Base-by-base conservation (phyloP, 1,140 invertebrate genomes). In the Euura saliciscinereae region DNA sequence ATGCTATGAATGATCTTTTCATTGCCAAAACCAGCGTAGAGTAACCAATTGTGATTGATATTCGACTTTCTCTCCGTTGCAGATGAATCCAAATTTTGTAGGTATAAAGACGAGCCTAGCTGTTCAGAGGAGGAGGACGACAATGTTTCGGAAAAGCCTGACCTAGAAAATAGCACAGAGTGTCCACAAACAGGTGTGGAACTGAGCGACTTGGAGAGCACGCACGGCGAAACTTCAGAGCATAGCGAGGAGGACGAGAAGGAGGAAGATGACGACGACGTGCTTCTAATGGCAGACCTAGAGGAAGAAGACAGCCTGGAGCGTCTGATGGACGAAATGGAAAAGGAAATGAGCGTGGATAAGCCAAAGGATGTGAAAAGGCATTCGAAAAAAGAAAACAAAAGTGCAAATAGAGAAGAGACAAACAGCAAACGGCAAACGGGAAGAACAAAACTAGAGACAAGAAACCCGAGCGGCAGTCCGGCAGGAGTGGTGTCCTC, bases 291-390 rank as follows among this genome's bases (percentile, higher is more conserved):
- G 82, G 82, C 85, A 6, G 84, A 86, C 72, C 80, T 84, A n/a
- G 84, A 85, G 68, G 85, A 87, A 66, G 84, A 85, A 72, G 84
- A 85, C 65, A 86, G 85, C 72, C 74, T 87, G 5, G 85, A 87
- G 44, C 80, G 85, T 3, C 72, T 87, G 6, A 86, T 88, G 79
- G 80, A 88, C 44, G 84, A 87, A 66, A 86, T 88, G 84, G 85
- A 87, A n/a, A 74, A 79, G 43, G 85, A 86, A 68, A 85, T 85
- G 75, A 81, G 80, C 6, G 79, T 74, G 28, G 81, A 77, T 10
- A 82, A 82, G 46, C 44, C 72, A 2, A 59, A 64, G 2, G 77
- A 83, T 43, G 81, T 76, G 7, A 83, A 79, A 69, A 80, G 75
- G 69, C 28, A 46, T 6, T 72, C 67, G 13, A 78, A 72, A 70